These are phyloP conservation scores for Melanotaenia trifasciata DNA, from an alignment of 2,797 vertebrate genomes.

Conservation along the genomic window DNA sequence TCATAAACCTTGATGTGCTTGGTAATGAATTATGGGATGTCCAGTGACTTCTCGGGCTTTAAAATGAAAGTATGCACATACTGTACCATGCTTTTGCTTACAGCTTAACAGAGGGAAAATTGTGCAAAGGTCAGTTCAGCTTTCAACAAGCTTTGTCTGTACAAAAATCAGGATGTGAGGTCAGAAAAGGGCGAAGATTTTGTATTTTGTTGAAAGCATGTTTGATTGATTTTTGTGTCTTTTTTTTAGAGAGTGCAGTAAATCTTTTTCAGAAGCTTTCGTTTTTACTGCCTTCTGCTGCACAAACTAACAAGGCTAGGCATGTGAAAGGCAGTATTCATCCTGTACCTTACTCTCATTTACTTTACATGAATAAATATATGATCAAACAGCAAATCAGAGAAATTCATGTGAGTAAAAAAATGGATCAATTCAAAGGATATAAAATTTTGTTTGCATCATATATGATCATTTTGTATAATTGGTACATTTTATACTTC, in stretches of 20 bases:
- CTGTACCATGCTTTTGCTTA: slow-evolving; percentile 26
- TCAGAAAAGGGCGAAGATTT: background rate
- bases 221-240: background rate
- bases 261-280: background rate
- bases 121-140: slow-evolving; percentile 26
- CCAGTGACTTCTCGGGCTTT: slow-evolving; percentile 29
- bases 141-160: slow-evolving; percentile 12
- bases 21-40: slow-evolving; percentile 37
- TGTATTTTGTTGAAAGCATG: background rate
- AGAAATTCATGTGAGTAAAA: background rate
- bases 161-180: background rate
- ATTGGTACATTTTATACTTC: too few relatives aligned
- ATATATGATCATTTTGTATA: too few relatives aligned
- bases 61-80: slow-evolving; percentile 38
- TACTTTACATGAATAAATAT: background rate
- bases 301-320: background rate
- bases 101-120: slow-evolving; percentile 3
- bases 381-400: background rate
- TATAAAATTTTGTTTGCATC: too few relatives aligned
- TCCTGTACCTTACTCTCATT: background rate
- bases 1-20: slow-evolving; percentile 25
- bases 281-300: background rate
- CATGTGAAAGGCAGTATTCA: background rate
- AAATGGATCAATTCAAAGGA: too few relatives aligned
- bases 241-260: background rate